A percentile compares a stretch with the other conserved stretches of the same genome.
Evolutionary conservation across 2,888 invertebrate species (phyloP).

Genomic region (Trimorus sp.): DNA sequence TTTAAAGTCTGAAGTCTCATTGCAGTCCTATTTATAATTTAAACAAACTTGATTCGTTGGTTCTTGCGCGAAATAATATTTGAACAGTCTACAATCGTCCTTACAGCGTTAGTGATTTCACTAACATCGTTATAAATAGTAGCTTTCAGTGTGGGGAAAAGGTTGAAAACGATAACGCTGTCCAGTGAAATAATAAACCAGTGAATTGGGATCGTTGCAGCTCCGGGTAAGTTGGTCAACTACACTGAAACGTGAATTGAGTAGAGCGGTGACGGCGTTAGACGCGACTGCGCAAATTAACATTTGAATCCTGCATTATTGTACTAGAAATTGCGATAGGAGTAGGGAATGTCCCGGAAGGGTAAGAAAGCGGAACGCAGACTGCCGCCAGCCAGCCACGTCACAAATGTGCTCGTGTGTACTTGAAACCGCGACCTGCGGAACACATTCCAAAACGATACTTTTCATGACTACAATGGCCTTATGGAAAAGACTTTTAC

Average conservation of each 20-base stretch:
- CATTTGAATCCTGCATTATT: slow-evolving; percentile 65
- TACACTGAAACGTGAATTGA: slow-evolving; percentile 27
- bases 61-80: too few species aligned
- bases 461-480: slow-evolving; percentile 61
- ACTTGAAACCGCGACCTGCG: slow-evolving; percentile 72
- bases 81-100: too few species aligned
- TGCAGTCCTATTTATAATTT: too few species aligned
- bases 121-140: too few species aligned
- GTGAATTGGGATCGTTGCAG: neutral
- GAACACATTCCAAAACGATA: slow-evolving; percentile 57
- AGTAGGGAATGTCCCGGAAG: slow-evolving; percentile 77
- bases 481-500: slow-evolving; percentile 65
- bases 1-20: too few species aligned
- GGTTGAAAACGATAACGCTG: neutral
- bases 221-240: slow-evolving; percentile 48
- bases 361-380: slow-evolving; percentile 80
- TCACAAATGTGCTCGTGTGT: slow-evolving; percentile 66
- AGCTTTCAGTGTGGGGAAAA: too few species aligned
- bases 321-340: slow-evolving; percentile 71
- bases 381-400: slow-evolving; percentile 63
- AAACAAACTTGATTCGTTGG: too few species aligned
- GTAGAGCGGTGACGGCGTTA: slow-evolving; percentile 11
- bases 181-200: neutral
- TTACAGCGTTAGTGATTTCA: too few species aligned
- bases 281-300: slow-evolving; percentile 55